Evolutionary conservation across 2,888 invertebrate species (phyloP).

Genomic region (Argyresthia albistria): DNA sequence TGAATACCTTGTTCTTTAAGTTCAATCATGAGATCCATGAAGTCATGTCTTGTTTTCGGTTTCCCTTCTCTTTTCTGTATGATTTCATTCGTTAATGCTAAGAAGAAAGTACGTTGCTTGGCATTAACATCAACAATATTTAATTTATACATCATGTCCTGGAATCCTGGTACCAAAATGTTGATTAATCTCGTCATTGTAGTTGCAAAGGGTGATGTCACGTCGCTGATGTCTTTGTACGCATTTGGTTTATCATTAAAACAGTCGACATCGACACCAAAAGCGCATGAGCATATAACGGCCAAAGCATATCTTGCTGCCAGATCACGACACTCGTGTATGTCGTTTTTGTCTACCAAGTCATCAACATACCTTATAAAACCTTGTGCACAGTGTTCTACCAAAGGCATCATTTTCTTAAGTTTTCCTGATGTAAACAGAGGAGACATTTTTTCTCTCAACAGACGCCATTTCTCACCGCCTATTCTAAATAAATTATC

Average conservation of each 20-base stretch:
- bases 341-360: neutral
- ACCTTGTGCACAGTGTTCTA: constrained; percentile 4
- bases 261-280: constrained; percentile 5
- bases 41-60: constrained; percentile 10
- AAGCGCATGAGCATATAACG: constrained; percentile 7
- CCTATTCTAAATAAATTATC: constrained; percentile 38
- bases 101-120: constrained; percentile 1
- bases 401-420: neutral
- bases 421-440: constrained; percentile 24
- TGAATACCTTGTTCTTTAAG: constrained; percentile 4
- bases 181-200: neutral
- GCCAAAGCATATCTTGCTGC: constrained; percentile 5
- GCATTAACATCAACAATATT: neutral
- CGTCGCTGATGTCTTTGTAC: constrained; percentile 1
- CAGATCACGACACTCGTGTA: constrained; percentile 4
- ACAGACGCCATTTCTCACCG: constrained; percentile 38
- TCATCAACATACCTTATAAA: constrained; percentile 2
- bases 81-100: neutral
- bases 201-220: too few species aligned
- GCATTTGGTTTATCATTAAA: constrained; percentile 8
- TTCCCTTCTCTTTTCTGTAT: neutral
- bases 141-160: neutral
- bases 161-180: constrained; percentile 3
- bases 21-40: constrained; percentile 14
- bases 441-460: constrained; percentile 42